Conservation (phyloP, 2,888 invertebrate species). For the Trichopoda pennipes region DNA sequence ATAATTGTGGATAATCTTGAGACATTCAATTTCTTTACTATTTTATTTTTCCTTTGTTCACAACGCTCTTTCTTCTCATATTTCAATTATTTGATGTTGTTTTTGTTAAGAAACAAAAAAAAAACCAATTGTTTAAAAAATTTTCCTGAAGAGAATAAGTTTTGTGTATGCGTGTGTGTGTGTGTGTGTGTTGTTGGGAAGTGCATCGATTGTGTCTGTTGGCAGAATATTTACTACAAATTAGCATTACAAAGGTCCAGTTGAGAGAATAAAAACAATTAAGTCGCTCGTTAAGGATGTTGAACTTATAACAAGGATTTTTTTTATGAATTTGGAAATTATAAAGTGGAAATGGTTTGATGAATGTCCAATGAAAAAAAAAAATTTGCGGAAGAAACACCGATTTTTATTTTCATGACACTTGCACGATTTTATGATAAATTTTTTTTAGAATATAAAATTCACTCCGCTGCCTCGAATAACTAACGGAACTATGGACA, state of each 20-base stretch:
- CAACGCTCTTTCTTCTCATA: background rate
- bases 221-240: conserved; percentile 22
- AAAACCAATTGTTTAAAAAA: conserved; percentile 1
- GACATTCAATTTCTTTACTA: conserved; percentile 68
- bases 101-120: conserved; percentile 4
- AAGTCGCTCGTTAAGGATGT: conserved; percentile 5
- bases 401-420: background rate
- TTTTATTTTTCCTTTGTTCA: conserved; percentile 17
- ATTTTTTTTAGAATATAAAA: too few species aligned
- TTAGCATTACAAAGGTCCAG: conserved; percentile 60
- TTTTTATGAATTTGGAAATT: background rate
- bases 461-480: too few species aligned
- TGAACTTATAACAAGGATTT: background rate
- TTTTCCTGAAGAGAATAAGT: background rate
- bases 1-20: conserved; percentile 78
- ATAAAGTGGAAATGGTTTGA: background rate
- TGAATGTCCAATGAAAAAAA: background rate
- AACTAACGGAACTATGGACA: too few species aligned
- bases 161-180: background rate
- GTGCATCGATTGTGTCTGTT: conserved; percentile 35
- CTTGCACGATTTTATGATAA: too few species aligned
- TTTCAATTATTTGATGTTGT: conserved; percentile 46
- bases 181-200: background rate
- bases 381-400: background rate
- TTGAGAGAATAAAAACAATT: conserved; percentile 46